Percentiles rank a stretch among this genome's conserved stretches.
Conservation (phyloP, 1,140 invertebrate genomes). For the Lasaia peninsularis region DNA sequence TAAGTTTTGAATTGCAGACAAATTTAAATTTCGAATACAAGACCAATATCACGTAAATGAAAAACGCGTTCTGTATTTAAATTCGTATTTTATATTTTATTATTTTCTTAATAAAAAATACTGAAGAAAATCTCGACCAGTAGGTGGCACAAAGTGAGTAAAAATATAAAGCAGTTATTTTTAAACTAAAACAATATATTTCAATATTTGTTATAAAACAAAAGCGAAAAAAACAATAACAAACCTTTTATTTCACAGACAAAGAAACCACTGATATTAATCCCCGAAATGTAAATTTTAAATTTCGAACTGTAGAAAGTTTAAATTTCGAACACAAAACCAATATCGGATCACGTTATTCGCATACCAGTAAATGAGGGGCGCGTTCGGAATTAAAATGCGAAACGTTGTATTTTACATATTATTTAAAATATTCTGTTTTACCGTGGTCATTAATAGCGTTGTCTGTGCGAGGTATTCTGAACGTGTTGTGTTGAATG, state of each 20-base stretch:
- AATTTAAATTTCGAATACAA: too few species aligned
- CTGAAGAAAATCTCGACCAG: too few species aligned
- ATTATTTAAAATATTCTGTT: neutral
- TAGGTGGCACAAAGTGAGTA: too few species aligned
- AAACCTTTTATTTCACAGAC: neutral
- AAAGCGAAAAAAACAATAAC: neutral
- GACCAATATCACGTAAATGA: too few species aligned
- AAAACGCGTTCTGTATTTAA: too few species aligned
- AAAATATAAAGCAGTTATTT: too few species aligned
- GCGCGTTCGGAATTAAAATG: neutral
- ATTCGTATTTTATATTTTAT: too few species aligned
- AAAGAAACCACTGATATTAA: neutral
- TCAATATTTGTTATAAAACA: too few species aligned
- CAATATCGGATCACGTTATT: neutral
- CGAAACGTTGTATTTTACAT: neutral
- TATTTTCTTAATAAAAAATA: too few species aligned
- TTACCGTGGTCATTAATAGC: neutral
- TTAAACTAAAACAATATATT: too few species aligned
- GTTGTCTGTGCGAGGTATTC: neutral
- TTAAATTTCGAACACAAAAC: slow-evolving; percentile 7
- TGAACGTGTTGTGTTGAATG: neutral
- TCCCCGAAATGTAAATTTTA: slow-evolving; percentile 3
- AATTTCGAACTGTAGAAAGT: slow-evolving; percentile 1
- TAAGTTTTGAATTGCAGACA: too few species aligned
- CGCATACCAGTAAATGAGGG: slow-evolving; percentile 1